phyloP scores from a whole-genome alignment of 1,140 invertebrate species.

The Drosophila prosaltans region DNA sequence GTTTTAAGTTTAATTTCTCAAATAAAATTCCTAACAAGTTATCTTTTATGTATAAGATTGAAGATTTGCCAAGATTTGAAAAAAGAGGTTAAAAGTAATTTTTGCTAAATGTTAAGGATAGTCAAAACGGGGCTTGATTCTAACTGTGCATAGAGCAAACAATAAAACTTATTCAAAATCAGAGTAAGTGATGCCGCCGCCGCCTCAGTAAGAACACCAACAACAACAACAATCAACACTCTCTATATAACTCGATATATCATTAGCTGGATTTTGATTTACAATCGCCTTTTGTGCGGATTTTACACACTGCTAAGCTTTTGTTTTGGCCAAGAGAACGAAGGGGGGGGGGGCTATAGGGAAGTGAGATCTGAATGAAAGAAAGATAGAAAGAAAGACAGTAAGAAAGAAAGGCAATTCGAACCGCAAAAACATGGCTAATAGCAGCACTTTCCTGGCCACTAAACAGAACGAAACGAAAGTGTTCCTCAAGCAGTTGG shows the following conservation, averaged over 20 bases:
- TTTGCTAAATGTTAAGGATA: conserved; percentile 25
- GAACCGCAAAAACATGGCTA: conserved; percentile 51
- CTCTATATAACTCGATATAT: conserved; percentile 69
- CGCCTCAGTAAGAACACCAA: background rate
- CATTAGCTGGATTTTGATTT: conserved; percentile 77
- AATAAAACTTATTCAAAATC: conserved; percentile 46
- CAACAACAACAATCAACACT: conserved; percentile 33
- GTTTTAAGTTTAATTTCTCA: no score
- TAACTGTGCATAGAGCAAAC: conserved; percentile 60
- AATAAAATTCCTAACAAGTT: no score
- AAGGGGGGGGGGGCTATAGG: conserved; percentile 19
- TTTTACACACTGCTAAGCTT: conserved; percentile 43
- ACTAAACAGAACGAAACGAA: conserved; percentile 69
- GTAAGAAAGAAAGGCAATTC: conserved; percentile 19
- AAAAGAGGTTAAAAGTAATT: no score
- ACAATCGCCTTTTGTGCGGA: conserved; percentile 68
- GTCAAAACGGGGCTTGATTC: conserved; percentile 43
- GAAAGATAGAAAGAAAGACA: conserved; percentile 11
- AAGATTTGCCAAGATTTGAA: no score
- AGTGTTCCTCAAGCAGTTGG: conserved; percentile 60
- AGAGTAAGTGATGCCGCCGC: conserved; percentile 53
- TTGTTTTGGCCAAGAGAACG: conserved; percentile 54
- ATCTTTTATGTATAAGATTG: no score
- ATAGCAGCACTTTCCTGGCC: conserved; percentile 68
- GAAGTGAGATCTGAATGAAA: background rate